Evolutionary conservation across 2,888 invertebrate species (phyloP), one percentile per base, ranked within the genome.

Genomic region (Parnassius glacialis): DNA sequence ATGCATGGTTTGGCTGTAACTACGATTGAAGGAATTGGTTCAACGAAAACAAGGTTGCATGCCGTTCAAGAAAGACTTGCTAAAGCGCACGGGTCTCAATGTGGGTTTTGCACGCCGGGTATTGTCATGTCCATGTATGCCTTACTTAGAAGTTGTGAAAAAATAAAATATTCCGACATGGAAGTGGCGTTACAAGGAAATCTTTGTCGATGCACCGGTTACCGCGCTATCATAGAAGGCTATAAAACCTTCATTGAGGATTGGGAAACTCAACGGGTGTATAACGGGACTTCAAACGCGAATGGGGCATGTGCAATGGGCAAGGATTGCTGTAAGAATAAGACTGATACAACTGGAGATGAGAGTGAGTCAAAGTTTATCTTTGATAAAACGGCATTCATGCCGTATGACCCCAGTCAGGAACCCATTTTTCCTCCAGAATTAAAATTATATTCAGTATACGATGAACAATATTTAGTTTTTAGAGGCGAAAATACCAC

Each of bases 41-140:
- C 94, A 57, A 94, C 94, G 7, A 93, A 88, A 85, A 94, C 94
- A 1, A 93, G 92, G 76, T 90, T 96, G 3, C 96, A 97, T 78
- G 95, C 96, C n/a, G 94, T 95, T 1, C 96, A 96, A 84, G 95
- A 96, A 80, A 84, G 96, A 70, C 94, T 97, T 56, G 96, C 96
- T 0, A 95, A 95, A 86, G 93, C 95, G 1, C 96, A 97, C 73
- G 97, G 97, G 0, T 96, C 97, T 0, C 97, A 97, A 83, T 97
- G 97, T 78, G 97, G 97, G 2, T 97, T 96, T 80, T 97, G 97
- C 72, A 97, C 97, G 0, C 97, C 97, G 2, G 97, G 97, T 12
- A 96, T 97, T 67, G 96, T 97, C 0, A 97, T 97, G 97, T 97
- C 97, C 0, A 96, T 97, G 96, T 97, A 97, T 76, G 92, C 95